Conservation (phyloP, 2,888 invertebrate genomes). For the Cotesia congregata region DNA sequence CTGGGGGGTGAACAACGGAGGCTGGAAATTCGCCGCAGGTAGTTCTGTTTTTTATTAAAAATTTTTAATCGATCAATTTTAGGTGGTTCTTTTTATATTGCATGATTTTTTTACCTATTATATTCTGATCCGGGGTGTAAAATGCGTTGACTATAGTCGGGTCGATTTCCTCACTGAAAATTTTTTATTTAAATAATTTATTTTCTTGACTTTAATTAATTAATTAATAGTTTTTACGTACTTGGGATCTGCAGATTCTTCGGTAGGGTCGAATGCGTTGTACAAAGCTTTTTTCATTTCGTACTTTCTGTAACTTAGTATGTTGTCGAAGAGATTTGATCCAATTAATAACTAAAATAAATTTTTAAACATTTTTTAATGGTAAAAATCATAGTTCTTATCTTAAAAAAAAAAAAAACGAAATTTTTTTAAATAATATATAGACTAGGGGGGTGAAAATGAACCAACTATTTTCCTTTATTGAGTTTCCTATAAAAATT, state of each 20-base stretch:
- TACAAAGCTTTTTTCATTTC: conserved; percentile 23
- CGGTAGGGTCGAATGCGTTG: neutral
- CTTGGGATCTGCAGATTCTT: neutral
- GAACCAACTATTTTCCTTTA: too few relatives aligned
- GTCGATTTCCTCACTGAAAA: conserved; percentile 32
- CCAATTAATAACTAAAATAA: conserved; percentile 42
- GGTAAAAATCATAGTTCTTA: neutral
- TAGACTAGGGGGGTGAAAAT: too few relatives aligned
- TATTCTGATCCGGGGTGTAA: conserved; percentile 60
- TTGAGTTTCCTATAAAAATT: too few relatives aligned
- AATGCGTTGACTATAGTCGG: conserved; percentile 46
- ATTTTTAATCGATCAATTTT: neutral
- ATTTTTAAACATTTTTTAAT: neutral
- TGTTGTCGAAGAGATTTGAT: conserved; percentile 43
- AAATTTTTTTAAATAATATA: too few relatives aligned
- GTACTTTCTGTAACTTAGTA: conserved; percentile 43
- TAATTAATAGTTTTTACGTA: neutral
- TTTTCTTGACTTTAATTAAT: neutral
- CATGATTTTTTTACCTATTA: conserved; percentile 52
- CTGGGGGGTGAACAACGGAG: conserved; percentile 45
- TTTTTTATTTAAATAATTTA: neutral
- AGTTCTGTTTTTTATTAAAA: conserved; percentile 38
- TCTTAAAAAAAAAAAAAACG: too few relatives aligned
- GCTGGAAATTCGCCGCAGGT: conserved; percentile 49
- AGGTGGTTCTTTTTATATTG: neutral